Percentiles rank a stretch among this genome's conserved stretches.
These are phyloP conservation scores for Anneissia japonica DNA, from an alignment of 35 echinoderm and acorn worm genomes.

Conservation along the genomic window DNA sequence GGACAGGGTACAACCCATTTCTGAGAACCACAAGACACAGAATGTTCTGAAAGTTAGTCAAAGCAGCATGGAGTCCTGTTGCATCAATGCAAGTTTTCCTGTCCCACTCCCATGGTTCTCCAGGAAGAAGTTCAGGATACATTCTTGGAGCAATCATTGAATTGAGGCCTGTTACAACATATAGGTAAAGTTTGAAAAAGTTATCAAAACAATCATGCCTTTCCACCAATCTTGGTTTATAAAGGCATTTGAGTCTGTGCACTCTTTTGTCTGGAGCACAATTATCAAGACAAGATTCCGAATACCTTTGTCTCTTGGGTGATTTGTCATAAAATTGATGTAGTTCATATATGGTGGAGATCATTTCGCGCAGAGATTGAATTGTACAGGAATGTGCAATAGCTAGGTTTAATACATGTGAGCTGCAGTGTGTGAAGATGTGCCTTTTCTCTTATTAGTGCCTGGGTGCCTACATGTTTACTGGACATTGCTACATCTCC, in stretches of 20 bases:
- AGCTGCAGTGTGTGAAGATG: no score
- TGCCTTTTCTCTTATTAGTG: no score
- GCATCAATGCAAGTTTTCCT: constrained; percentile 14
- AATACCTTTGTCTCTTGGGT: no score
- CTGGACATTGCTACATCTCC: no score
- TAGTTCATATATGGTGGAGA: no score
- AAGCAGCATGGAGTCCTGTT: background rate
- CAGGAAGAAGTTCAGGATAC: constrained; percentile 3
- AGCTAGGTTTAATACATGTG: no score
- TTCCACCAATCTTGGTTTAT: constrained; percentile 47
- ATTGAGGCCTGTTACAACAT: constrained; percentile 2
- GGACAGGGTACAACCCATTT: constrained; percentile 4
- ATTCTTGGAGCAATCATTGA: constrained; percentile 13
- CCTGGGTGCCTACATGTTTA: no score
- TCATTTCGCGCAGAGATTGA: no score
- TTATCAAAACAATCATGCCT: constrained; percentile 30
- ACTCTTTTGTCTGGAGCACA: constrained; percentile 1
- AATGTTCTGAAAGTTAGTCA: background rate
- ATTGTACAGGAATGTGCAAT: no score
- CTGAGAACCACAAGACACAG: constrained; percentile 8
- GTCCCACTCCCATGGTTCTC: constrained; percentile 30
- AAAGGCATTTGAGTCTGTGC: constrained; percentile 31
- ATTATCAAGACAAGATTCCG: no score
- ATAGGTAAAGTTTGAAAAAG: constrained; percentile 8
- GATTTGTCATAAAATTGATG: no score